phyloP scores from a whole-genome alignment of 2,113 vertebrate species.

The Porphyrio hochstetteri region DNA sequence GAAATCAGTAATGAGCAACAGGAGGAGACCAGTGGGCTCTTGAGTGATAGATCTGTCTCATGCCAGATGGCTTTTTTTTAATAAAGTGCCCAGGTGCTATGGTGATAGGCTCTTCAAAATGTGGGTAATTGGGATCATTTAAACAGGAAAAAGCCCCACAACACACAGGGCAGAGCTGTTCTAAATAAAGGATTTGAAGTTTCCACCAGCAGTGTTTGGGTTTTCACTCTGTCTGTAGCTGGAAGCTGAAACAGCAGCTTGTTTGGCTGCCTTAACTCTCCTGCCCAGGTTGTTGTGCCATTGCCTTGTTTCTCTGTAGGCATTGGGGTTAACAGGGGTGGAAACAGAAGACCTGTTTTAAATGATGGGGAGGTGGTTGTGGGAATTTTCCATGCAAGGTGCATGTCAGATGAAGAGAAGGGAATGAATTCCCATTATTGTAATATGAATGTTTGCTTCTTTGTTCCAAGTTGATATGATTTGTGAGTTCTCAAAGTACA shows the following conservation, averaged over 20 bases:
- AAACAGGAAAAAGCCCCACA: background rate
- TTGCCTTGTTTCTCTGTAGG: background rate
- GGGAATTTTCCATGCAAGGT: background rate
- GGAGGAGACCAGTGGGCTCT: background rate
- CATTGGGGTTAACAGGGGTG: background rate
- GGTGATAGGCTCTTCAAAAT: background rate
- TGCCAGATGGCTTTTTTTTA: background rate
- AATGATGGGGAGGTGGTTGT: background rate
- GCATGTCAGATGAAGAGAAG: background rate
- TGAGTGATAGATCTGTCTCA: background rate
- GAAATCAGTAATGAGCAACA: background rate
- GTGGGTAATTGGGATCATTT: background rate
- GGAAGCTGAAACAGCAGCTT: background rate
- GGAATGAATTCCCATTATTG: background rate
- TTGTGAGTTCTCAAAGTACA: background rate
- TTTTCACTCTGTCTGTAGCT: background rate
- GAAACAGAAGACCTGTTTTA: background rate
- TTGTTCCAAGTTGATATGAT: conserved; percentile 3
- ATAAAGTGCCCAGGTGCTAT: background rate
- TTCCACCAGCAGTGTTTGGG: background rate
- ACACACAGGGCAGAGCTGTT: conserved; percentile 27
- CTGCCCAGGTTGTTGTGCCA: background rate
- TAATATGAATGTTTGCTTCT: background rate
- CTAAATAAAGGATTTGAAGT: conserved; percentile 33
- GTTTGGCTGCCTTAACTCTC: background rate